phyloP scores from a whole-genome alignment of 1,140 invertebrate genomes.

The Condylostylus longicornis region DNA sequence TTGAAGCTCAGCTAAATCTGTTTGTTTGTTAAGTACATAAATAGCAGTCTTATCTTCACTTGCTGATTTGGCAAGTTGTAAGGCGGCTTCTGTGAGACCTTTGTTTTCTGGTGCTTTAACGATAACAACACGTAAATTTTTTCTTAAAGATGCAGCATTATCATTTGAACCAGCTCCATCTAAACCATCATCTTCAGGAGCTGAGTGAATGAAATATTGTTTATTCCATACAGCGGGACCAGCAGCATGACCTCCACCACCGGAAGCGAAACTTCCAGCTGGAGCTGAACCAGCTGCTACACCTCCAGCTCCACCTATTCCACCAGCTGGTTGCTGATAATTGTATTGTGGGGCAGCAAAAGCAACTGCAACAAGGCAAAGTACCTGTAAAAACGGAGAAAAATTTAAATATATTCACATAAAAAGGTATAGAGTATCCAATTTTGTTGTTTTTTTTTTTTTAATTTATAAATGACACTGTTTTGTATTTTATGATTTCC shows the following conservation, averaged over 20 bases:
- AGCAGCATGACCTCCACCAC: constrained; percentile 1
- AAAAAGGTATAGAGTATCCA: no score
- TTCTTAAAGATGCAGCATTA: constrained; percentile 13
- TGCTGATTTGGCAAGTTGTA: constrained; percentile 23
- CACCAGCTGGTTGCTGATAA: neutral
- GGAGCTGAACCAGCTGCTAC: constrained; percentile 11
- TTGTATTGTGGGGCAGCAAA: constrained; percentile 7
- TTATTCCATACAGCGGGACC: constrained; percentile 20
- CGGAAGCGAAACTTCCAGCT: constrained; percentile 13
- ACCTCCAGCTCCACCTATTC: constrained; percentile 1
- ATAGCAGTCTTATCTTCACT: constrained; percentile 22
- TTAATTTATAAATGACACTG: no score
- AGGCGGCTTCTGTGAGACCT: constrained; percentile 20
- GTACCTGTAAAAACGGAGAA: constrained; percentile 4
- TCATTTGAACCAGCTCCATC: constrained; percentile 16
- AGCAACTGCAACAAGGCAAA: constrained; percentile 8
- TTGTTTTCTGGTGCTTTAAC: constrained; percentile 22
- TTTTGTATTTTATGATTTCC: no score
- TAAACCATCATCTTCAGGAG: constrained; percentile 20
- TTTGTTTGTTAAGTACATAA: constrained; percentile 25
- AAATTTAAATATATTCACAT: no score
- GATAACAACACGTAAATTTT: constrained; percentile 22
- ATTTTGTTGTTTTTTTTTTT: no score
- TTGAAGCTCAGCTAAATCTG: constrained; percentile 20
- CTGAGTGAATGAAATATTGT: constrained; percentile 23